Evolutionary conservation across 2,888 invertebrate species (phyloP), one percentile per base, ranked within the genome.

Genomic region (Rhopalosiphum nymphaeae): DNA sequence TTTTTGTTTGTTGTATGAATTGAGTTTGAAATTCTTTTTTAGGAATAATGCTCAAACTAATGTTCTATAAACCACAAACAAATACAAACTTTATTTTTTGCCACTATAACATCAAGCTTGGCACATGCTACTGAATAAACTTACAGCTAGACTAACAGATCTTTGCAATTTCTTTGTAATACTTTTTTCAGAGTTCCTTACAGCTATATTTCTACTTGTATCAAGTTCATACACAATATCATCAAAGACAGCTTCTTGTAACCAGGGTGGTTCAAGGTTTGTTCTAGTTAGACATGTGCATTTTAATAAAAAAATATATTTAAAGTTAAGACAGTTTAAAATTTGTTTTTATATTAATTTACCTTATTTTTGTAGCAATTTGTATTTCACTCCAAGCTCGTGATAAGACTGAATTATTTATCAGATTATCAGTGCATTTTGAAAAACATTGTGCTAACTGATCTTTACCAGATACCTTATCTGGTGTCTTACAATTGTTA

Each of bases 161-260:
- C 61, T 91, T 86, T 87, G 91, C 87, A 94, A 53, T 53, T 91
- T 85, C n/a, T 91, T 91, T 44, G 61, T 26, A 87, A 67, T 42
- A 91, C 56, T 85, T 91, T 91, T 94, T 85, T 91, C 85, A 1
- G 42, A 29, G 29, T 86, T 91, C 36, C 94, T 96, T 42, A 97
- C 96, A 85, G 97, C 97, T 95, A 98, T 97, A 95, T 98, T 98
- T 91, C 98, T 96, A 97, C 98, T 97, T 89, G 98, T 97, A 96
- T 98, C 98, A 95, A 98, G 97, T 94, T 97, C 97, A 96, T 98
- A 98, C 29, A 97, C 96, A 95, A 97, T 97, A 96, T 98, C 97
- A 96, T 98, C 98, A 96, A 98, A 98, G 86, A 98, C 97, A 88
- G 98, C 98, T 96, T 98, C 98, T 96, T 98, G 98, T 92, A 98